Percentiles rank a stretch among this genome's conserved stretches.
These are phyloP conservation scores for Nephila pilipes DNA, from an alignment of 1,140 invertebrate genomes.

Conservation along the genomic window DNA sequence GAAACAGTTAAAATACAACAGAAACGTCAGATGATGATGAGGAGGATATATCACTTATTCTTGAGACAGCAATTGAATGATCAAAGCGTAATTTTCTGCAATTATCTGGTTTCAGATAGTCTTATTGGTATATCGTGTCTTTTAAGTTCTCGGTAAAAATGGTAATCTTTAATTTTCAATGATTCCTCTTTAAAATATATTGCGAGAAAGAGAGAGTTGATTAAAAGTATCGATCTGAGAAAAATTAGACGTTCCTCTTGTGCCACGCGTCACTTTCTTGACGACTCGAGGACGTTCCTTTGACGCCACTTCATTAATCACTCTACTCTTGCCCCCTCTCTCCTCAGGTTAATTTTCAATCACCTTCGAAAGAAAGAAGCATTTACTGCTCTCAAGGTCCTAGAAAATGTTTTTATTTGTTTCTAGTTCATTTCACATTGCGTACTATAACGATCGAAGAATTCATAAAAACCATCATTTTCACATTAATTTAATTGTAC, in stretches of 20 bases:
- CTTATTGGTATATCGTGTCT: background rate
- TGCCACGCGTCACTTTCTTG: background rate
- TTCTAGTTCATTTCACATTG: no score
- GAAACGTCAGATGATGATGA: no score
- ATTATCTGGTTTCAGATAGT: no score
- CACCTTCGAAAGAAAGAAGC: background rate
- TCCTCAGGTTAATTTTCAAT: background rate
- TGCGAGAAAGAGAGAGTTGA: background rate
- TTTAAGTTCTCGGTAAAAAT: background rate
- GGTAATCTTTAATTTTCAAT: background rate
- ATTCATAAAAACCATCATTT: no score
- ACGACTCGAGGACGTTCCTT: background rate
- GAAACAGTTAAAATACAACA: no score
- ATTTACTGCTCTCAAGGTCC: background rate
- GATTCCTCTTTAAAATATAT: background rate
- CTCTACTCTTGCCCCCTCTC: background rate
- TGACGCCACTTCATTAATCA: background rate
- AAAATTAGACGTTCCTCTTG: background rate
- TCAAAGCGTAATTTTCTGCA: no score
- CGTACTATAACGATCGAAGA: no score
- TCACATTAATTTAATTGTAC: no score
- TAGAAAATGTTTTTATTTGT: no score
- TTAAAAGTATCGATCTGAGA: background rate
- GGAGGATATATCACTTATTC: no score
- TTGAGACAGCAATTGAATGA: no score